phyloP scores from a whole-genome alignment of 2,113 vertebrate genomes.

The Psittacus erithacus region DNA sequence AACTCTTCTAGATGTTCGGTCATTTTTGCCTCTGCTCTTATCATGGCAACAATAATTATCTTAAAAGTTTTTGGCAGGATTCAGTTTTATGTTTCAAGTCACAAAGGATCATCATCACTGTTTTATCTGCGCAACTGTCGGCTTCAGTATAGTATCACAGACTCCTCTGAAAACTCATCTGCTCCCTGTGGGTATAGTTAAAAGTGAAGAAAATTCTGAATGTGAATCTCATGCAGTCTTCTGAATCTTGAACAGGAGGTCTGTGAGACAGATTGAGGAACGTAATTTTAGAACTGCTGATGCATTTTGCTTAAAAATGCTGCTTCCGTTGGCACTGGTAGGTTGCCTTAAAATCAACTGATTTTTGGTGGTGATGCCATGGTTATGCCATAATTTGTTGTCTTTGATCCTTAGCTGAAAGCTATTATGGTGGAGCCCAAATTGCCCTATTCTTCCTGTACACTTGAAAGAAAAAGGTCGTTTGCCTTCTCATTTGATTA shows the following conservation, averaged over 20 bases:
- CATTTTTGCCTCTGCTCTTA: neutral
- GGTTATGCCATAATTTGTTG: neutral
- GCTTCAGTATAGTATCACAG: neutral
- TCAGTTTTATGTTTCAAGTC: slow-evolving; percentile 1
- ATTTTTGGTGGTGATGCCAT: neutral
- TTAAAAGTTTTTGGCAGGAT: neutral
- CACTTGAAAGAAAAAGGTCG: neutral
- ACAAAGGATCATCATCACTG: neutral
- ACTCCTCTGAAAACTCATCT: neutral
- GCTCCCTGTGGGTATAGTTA: neutral
- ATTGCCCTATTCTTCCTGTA: neutral
- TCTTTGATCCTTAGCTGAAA: neutral
- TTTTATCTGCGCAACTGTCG: neutral
- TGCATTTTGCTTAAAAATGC: neutral
- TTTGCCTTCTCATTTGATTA: neutral
- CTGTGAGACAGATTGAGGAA: neutral
- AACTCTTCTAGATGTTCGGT: neutral
- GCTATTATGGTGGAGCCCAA: neutral
- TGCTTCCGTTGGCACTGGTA: neutral
- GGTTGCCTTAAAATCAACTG: neutral
- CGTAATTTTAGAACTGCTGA: neutral
- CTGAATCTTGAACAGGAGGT: neutral
- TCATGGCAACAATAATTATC: neutral
- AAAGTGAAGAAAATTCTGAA: neutral
- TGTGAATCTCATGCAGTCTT: neutral